Evolutionary conservation across 2,113 vertebrate species (phyloP).

Genomic region (Edolisoma coerulescens): DNA sequence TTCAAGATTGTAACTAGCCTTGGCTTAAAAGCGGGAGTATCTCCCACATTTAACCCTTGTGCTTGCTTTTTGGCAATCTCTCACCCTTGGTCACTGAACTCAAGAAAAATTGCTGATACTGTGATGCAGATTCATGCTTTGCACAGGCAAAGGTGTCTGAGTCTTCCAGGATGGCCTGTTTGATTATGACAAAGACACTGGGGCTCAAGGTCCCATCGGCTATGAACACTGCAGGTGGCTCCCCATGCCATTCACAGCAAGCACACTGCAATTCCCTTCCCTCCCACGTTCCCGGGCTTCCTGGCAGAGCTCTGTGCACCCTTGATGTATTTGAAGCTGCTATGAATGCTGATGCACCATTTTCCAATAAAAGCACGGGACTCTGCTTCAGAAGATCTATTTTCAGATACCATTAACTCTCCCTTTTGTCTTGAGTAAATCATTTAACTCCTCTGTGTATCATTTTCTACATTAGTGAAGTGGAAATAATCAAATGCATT

Average conservation of each 20-base stretch:
- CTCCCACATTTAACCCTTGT: not conserved
- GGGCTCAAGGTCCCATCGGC: not conserved
- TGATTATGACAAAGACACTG: not conserved
- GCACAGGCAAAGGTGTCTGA: not conserved
- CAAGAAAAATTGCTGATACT: not conserved
- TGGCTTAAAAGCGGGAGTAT: not conserved
- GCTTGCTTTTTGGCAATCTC: not conserved
- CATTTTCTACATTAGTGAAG: not conserved
- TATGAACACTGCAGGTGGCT: not conserved
- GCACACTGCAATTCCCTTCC: not conserved
- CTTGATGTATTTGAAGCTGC: not conserved
- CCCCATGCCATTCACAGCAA: not conserved
- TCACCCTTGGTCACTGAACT: not conserved
- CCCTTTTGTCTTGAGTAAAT: slow-evolving; percentile 9
- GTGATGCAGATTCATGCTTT: not conserved
- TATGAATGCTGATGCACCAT: not conserved
- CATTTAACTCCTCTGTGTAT: not conserved
- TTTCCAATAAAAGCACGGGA: not conserved
- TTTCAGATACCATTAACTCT: slow-evolving; percentile 6
- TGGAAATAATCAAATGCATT: slow-evolving; percentile 12
- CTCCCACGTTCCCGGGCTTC: not conserved
- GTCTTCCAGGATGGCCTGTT: not conserved
- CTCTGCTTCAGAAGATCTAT: not conserved
- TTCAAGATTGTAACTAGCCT: not conserved
- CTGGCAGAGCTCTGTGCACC: not conserved